Base-by-base conservation (phyloP, 2,797 vertebrate genomes). In the Pitangus sulphuratus region DNA sequence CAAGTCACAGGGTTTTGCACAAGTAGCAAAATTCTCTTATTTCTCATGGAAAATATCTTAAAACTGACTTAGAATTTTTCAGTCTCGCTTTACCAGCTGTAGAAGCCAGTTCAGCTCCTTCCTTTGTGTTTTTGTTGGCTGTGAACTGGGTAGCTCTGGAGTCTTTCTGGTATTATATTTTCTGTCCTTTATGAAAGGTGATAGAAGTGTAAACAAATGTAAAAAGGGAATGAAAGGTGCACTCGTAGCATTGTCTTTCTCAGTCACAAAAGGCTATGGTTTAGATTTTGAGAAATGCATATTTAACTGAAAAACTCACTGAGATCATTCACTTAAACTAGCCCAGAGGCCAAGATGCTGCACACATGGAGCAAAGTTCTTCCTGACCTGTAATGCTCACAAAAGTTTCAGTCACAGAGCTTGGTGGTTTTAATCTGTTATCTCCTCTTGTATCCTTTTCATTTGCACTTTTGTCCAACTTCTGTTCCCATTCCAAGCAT, bases 211-310 rank as follows among this genome's bases (percentile, higher is more conserved):
- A 53, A 84, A n/a, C 3, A 14, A 42, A 11, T 13, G 4, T 5
- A 30, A 56, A 39, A 84, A 93, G 62, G 62, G 62, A 91, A 35
- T 17, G 15, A 53, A 30, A 20, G 2, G 15, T 33, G 22, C 53
- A 21, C 65, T 71, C 14, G 0, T 1, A 74, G 84, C 39, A 5
- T 8, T 48, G 12, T 61, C 24, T 16, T 31, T 31, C 19, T 9
- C 2, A n/a, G 33, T 50, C 72, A 48, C 51, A 33, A 18, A 31
- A 70, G 22, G 24, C 48, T 31, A 0, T 1, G 6, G 25, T 56
- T 33, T 58, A 56, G 70, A 25, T 35, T 53, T n/a, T 15, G 18
- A 44, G 65, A 81, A 61, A 22, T 2, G 12, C 6, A 6, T 8
- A 1, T 50, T 65, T 26, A 53, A 24, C 2, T 33, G 20, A 61